A percentile compares a stretch with the other conserved stretches of the same genome.
Conservation (phyloP, 2,797 vertebrate genomes). For the Oreochromis grahami region DNA sequence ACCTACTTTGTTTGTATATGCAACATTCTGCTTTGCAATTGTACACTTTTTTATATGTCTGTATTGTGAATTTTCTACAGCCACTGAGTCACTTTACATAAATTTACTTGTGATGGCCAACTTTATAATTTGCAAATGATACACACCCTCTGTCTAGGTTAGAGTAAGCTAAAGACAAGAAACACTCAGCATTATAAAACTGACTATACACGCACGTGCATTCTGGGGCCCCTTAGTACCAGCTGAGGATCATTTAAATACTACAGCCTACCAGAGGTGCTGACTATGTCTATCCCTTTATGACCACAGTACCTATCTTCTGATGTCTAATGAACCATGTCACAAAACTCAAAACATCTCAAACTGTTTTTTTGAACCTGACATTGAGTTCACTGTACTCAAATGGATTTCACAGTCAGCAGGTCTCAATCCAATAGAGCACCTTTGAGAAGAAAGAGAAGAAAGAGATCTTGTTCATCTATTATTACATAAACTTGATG, state of each 20-base stretch:
- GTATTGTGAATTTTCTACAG: neutral
- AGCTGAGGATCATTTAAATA: neutral
- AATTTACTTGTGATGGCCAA: neutral
- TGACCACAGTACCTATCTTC: neutral
- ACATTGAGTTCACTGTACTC: neutral
- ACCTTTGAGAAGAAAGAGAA: neutral
- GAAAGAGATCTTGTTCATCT: neutral
- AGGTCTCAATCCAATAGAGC: neutral
- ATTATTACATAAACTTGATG: neutral
- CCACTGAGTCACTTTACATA: neutral
- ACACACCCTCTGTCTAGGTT: neutral
- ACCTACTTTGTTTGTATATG: neutral
- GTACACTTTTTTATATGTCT: neutral
- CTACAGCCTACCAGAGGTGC: neutral
- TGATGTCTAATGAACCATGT: neutral
- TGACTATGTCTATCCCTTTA: neutral
- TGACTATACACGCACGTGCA: neutral
- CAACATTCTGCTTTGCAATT: neutral
- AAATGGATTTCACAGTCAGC: neutral
- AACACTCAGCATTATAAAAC: neutral
- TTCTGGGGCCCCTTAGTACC: neutral
- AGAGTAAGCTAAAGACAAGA: neutral
- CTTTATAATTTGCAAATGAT: conserved; percentile 1
- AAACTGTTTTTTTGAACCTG: neutral
- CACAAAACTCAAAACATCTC: neutral